Percentiles rank a stretch among this genome's conserved stretches.
Conservation (phyloP, 1,140 invertebrate species). For the Apolygus lucorum region DNA sequence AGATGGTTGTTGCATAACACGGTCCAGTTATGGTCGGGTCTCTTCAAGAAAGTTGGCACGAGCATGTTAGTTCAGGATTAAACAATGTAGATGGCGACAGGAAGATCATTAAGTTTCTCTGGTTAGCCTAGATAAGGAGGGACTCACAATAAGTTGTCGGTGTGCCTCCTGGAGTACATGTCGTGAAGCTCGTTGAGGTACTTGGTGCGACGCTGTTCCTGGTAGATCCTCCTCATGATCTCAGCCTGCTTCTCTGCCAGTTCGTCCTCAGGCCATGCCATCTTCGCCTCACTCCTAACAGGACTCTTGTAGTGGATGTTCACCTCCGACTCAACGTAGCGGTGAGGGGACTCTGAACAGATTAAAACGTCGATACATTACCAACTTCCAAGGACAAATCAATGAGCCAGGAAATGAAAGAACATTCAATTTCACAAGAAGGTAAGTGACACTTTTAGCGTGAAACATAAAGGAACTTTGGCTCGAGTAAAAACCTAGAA, state of each 20-base stretch:
- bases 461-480: neutral
- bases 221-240: conserved; percentile 79
- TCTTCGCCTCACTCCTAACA: conserved; percentile 73
- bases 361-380: neutral
- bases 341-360: conserved; percentile 67
- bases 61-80: too few species aligned
- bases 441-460: neutral
- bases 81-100: too few species aligned
- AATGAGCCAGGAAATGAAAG: conserved; percentile 22
- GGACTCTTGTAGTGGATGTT: conserved; percentile 87
- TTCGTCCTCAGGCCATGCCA: conserved; percentile 66
- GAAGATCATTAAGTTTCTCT: too few species aligned
- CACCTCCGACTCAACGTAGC: conserved; percentile 83
- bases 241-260: conserved; percentile 74
- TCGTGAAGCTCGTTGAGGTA: conserved; percentile 83
- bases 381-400: neutral
- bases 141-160: conserved; percentile 76
- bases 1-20: too few species aligned
- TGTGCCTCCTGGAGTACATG: conserved; percentile 80
- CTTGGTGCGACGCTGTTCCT: conserved; percentile 77
- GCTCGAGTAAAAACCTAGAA: too few species aligned
- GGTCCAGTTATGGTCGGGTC: too few species aligned
- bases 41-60: too few species aligned
- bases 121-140: too few species aligned
- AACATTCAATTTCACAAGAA: neutral